Conservation (phyloP, 23 tunicate genomes). For the Phallusia fumigata region DNA sequence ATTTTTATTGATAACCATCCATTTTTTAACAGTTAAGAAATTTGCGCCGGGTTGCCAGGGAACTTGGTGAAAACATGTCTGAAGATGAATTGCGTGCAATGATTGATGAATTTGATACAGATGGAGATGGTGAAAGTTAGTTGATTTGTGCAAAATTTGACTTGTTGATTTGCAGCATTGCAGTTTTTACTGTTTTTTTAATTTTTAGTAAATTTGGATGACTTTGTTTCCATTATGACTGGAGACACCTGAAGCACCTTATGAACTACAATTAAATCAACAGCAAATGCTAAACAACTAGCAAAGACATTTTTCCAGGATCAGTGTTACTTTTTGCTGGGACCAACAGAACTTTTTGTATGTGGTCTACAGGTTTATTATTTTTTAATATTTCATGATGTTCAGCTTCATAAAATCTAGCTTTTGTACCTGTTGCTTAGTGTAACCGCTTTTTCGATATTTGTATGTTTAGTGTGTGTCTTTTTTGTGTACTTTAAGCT, state of each 20-base stretch:
- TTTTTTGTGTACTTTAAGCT: too few relatives aligned
- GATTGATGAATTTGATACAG: conserved; percentile 97
- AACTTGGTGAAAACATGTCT: conserved; percentile 89
- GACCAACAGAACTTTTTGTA: too few relatives aligned
- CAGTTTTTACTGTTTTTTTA: not conserved
- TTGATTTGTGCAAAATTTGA: not conserved
- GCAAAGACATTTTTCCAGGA: too few relatives aligned
- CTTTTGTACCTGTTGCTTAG: too few relatives aligned
- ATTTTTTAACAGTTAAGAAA: conserved; percentile 57
- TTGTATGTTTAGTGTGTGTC: too few relatives aligned
- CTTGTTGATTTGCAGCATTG: not conserved
- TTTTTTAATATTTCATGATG: too few relatives aligned
- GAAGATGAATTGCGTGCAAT: conserved; percentile 97
- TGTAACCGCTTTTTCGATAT: too few relatives aligned
- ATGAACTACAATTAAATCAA: too few relatives aligned
- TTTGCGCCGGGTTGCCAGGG: conserved; percentile 88
- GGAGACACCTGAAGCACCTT: conserved; percentile 63
- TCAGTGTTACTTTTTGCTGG: too few relatives aligned
- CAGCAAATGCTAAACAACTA: too few relatives aligned
- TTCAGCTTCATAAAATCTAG: too few relatives aligned
- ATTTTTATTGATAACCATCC: not conserved
- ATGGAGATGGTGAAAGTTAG: conserved; percentile 95
- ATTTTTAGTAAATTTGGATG: conserved; percentile 74
- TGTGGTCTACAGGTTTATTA: too few relatives aligned
- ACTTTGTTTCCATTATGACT: conserved; percentile 88